A percentile compares a stretch with the other conserved stretches of the same genome.
phyloP scores from a whole-genome alignment of 2,888 invertebrate genomes.

The Yponomeuta sedellus region DNA sequence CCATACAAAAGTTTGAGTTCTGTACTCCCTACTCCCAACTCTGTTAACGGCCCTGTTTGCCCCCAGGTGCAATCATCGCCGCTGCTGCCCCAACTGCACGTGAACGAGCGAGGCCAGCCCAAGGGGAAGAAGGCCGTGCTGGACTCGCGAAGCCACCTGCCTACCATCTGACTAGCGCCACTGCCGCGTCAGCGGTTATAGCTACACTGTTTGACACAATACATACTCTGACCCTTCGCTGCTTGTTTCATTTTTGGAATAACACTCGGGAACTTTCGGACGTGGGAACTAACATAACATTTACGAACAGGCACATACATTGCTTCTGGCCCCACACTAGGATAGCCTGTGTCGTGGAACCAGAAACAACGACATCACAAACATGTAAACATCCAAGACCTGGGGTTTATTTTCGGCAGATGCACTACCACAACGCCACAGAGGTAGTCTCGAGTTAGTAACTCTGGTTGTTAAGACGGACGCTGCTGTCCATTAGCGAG shows the following conservation, averaged over 20 bases:
- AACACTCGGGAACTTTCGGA: too few relatives aligned
- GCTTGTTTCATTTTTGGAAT: neutral
- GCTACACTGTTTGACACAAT: neutral
- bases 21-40: neutral
- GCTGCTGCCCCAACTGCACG: conserved; percentile 81
- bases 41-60: neutral
- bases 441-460: too few relatives aligned
- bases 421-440: too few relatives aligned
- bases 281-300: too few relatives aligned
- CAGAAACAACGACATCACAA: too few relatives aligned
- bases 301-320: too few relatives aligned
- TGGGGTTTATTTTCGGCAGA: too few relatives aligned
- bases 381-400: too few relatives aligned
- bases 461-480: too few relatives aligned
- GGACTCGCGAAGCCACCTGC: conserved; percentile 80
- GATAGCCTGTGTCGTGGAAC: too few relatives aligned
- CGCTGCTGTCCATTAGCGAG: too few relatives aligned
- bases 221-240: neutral
- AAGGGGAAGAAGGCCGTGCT: conserved; percentile 73
- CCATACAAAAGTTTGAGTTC: neutral
- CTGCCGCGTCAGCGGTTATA: conserved; percentile 26
- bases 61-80: conserved; percentile 73
- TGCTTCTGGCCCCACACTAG: too few relatives aligned
- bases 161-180: conserved; percentile 81
- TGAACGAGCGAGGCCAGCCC: conserved; percentile 61